A percentile compares a stretch with the other conserved stretches of the same genome.
Evolutionary conservation across 1,140 invertebrate genomes (phyloP).

Genomic region (Heliconius congener): DNA sequence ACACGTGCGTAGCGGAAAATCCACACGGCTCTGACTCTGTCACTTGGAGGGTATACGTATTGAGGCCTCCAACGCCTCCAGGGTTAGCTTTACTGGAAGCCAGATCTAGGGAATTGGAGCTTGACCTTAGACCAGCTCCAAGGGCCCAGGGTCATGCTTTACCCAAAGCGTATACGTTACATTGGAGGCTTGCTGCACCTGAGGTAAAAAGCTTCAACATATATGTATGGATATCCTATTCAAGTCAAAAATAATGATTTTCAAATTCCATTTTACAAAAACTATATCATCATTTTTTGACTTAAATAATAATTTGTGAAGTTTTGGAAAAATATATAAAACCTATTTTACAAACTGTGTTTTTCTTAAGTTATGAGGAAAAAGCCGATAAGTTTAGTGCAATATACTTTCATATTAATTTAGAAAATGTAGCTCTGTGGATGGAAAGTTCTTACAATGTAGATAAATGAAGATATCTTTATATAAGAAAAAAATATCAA

Average conservation of each 20-base stretch:
- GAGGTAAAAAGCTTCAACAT: constrained; percentile 50
- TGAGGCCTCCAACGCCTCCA: constrained; percentile 87
- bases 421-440: background rate
- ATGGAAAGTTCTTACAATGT: background rate
- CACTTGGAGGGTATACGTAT: constrained; percentile 89
- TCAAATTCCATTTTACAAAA: no score
- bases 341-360: background rate
- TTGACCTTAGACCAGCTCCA: constrained; percentile 84
- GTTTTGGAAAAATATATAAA: no score
- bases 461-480: background rate
- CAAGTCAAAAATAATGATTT: no score
- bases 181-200: constrained; percentile 71
- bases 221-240: no score
- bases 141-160: constrained; percentile 68
- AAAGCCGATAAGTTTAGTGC: background rate
- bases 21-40: constrained; percentile 91
- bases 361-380: background rate
- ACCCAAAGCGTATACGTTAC: constrained; percentile 64
- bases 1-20: constrained; percentile 92
- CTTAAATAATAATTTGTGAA: no score
- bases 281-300: no score
- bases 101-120: constrained; percentile 83
- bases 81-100: constrained; percentile 84
- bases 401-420: background rate
- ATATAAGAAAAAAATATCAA: background rate